Evolutionary conservation across 2,113 vertebrate genomes (phyloP).

Genomic region (Philantomba maxwellii): DNA sequence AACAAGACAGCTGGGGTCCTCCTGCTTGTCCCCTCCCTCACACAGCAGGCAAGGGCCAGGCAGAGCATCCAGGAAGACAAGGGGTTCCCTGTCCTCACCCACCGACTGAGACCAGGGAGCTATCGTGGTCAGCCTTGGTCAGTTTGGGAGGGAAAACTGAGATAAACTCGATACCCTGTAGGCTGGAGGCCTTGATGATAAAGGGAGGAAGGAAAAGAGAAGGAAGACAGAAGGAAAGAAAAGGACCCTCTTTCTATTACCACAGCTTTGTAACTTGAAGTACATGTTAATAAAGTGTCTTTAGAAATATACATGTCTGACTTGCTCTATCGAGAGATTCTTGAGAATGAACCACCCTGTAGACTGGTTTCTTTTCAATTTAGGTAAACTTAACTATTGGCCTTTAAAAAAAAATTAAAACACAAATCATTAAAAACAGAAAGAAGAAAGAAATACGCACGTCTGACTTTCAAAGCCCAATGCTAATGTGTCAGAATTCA

Average conservation of each 20-base stretch:
- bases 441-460: neutral
- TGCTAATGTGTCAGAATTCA: neutral
- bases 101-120: neutral
- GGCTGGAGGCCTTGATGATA: neutral
- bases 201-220: neutral
- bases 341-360: neutral
- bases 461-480: neutral
- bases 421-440: neutral
- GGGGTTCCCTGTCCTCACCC: neutral
- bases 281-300: neutral
- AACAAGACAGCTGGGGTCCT: too few species aligned
- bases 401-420: neutral
- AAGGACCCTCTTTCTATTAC: neutral
- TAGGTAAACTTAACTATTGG: neutral
- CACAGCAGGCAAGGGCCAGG: neutral
- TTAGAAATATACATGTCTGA: neutral
- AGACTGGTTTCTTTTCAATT: neutral
- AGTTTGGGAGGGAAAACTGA: neutral
- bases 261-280: neutral
- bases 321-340: neutral
- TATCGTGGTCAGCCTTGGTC: too few species aligned
- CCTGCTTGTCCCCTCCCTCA: neutral
- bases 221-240: neutral
- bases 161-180: neutral
- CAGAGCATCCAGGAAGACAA: neutral